Evolutionary conservation across 2,888 invertebrate species (phyloP).

Genomic region (Trissolcus brochymenae): DNA sequence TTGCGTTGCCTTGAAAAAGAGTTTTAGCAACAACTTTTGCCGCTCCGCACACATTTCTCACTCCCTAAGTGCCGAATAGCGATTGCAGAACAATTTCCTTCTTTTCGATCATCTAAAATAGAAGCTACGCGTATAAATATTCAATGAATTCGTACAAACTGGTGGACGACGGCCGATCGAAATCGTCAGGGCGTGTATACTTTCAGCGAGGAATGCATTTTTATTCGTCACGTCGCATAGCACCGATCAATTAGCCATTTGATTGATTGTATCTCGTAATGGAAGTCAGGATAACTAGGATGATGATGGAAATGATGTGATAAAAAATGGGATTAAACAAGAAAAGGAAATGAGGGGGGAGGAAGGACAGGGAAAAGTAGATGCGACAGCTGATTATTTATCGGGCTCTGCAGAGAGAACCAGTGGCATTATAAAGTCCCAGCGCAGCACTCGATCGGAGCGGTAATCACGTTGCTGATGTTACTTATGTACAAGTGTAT

Average conservation of each 20-base stretch:
- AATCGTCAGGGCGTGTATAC: slow-evolving; percentile 7
- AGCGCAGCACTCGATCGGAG: slow-evolving; percentile 21
- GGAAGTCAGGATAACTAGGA: slow-evolving; percentile 65
- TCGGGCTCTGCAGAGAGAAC: slow-evolving; percentile 23
- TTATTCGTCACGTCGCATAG: slow-evolving; percentile 13
- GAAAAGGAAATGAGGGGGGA: slow-evolving; percentile 32
- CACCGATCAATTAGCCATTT: slow-evolving; percentile 63
- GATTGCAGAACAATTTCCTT: slow-evolving; percentile 31
- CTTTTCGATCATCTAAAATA: slow-evolving; percentile 31
- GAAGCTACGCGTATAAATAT: slow-evolving; percentile 27
- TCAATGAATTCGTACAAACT: slow-evolving; percentile 30
- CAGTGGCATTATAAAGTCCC: slow-evolving; percentile 43
- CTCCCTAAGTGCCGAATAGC: slow-evolving; percentile 44
- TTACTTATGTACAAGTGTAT: slow-evolving; percentile 29
- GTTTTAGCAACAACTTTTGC: slow-evolving; percentile 38
- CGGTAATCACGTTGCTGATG: slow-evolving; percentile 40
- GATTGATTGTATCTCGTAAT: slow-evolving; percentile 69
- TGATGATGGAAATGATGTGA: slow-evolving; percentile 58
- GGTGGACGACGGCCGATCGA: slow-evolving; percentile 9
- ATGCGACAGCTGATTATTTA: slow-evolving; percentile 51
- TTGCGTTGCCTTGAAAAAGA: slow-evolving; percentile 46
- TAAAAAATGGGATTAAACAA: slow-evolving; percentile 25
- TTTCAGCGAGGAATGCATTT: slow-evolving; percentile 6
- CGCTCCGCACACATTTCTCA: slow-evolving; percentile 48
- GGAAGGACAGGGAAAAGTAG: slow-evolving; percentile 55